Percentiles rank a stretch among this genome's conserved stretches.
Evolutionary conservation across 2,113 vertebrate species (phyloP).

Genomic region (Tyrannus savana): DNA sequence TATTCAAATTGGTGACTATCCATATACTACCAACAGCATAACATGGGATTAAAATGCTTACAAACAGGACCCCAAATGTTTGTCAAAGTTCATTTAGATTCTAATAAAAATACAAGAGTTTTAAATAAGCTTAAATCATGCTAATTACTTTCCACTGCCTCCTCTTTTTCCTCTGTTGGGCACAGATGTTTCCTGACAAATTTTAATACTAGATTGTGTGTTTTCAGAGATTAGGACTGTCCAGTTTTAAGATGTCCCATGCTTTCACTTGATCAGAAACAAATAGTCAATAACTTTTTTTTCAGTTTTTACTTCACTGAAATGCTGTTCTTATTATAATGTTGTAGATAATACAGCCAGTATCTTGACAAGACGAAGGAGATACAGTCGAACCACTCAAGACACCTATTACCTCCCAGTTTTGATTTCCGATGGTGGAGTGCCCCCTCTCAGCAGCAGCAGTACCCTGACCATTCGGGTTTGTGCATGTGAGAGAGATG

Average conservation of each 20-base stretch:
- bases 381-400: conserved; percentile 87
- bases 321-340: conserved; percentile 44
- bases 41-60: neutral
- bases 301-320: neutral
- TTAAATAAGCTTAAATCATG: neutral
- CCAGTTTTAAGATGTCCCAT: neutral
- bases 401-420: conserved; percentile 89
- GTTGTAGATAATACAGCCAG: conserved; percentile 86
- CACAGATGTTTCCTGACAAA: neutral
- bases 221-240: neutral
- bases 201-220: neutral
- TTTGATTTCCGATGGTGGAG: conserved; percentile 90
- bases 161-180: neutral
- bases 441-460: conserved; percentile 91
- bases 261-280: neutral
- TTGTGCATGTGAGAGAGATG: conserved; percentile 87
- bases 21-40: neutral
- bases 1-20: neutral
- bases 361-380: conserved; percentile 81
- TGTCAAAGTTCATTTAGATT: neutral
- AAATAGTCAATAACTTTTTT: neutral
- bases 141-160: neutral
- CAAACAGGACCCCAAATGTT: neutral
- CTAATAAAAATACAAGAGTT: neutral
- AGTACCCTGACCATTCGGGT: conserved; percentile 91